Conservation (phyloP, 2,888 invertebrate genomes). For the Drosophila tanythrix region DNA sequence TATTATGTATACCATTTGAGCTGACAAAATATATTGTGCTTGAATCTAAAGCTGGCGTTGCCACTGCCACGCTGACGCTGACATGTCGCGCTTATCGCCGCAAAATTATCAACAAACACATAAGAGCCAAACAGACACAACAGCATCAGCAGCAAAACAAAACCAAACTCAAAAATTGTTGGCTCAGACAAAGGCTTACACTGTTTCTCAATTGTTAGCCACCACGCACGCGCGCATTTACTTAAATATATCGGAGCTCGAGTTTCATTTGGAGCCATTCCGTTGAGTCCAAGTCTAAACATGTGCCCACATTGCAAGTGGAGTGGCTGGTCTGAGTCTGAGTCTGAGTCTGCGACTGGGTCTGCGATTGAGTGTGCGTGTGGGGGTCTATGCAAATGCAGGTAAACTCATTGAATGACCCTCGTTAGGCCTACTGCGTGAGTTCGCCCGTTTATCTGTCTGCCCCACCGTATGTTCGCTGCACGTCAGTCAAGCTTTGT, state of each 20-base stretch:
- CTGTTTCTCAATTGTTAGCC: conserved; percentile 80
- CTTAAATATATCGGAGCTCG: conserved; percentile 73
- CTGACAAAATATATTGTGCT: conserved; percentile 81
- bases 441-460: conserved; percentile 36
- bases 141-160: conserved; percentile 37
- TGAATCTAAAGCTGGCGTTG: conserved; percentile 75
- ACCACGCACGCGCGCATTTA: conserved; percentile 82
- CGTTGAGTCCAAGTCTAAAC: conserved; percentile 40
- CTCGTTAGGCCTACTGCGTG: conserved; percentile 71
- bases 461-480: conserved; percentile 21
- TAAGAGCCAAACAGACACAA: conserved; percentile 40
- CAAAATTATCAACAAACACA: conserved; percentile 77
- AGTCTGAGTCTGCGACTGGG: conserved; percentile 2
- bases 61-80: conserved; percentile 69
- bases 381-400: conserved; percentile 74
- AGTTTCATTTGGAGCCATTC: conserved; percentile 53
- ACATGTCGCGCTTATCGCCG: conserved; percentile 81
- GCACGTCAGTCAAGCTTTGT: conserved; percentile 79
- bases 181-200: conserved; percentile 56
- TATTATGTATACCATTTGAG: conserved; percentile 81
- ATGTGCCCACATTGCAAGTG: conserved; percentile 71
- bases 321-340: conserved; percentile 21
- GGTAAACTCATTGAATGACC: conserved; percentile 73
- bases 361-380: conserved; percentile 22
- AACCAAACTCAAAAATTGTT: conserved; percentile 44